phyloP scores from a whole-genome alignment of 2,113 vertebrate genomes.

The Hyaena hyaena region DNA sequence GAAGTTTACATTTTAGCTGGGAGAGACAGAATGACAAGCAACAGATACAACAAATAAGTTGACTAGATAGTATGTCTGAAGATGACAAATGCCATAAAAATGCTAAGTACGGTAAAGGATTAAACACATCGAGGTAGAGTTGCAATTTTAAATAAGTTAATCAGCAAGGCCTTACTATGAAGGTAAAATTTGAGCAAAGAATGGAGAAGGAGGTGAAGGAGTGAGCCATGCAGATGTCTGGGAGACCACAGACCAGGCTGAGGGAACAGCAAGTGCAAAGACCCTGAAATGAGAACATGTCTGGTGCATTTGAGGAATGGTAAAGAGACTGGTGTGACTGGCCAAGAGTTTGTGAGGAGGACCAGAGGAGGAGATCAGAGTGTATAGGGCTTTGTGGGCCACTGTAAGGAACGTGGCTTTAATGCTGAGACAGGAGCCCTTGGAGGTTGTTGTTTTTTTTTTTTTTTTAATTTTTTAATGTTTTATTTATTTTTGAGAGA shows the following conservation, averaged over 20 bases:
- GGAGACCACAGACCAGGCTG: not conserved
- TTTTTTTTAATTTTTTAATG: no score
- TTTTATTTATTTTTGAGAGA: no score
- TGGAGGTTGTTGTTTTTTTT: no score
- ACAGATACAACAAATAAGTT: not conserved
- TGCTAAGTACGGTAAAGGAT: not conserved
- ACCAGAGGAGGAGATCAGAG: not conserved
- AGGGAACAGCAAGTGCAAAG: not conserved
- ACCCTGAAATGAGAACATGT: not conserved
- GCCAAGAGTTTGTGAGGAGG: not conserved
- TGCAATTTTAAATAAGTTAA: not conserved
- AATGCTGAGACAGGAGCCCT: not conserved
- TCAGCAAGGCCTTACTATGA: not conserved
- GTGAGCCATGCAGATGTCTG: not conserved
- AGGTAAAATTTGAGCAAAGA: not conserved
- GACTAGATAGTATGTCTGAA: not conserved
- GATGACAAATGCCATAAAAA: not conserved
- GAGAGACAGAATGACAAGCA: not conserved
- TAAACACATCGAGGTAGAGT: not conserved
- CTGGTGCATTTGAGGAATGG: not conserved
- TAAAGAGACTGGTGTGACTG: not conserved
- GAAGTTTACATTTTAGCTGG: constrained; percentile 8
- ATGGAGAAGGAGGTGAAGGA: not conserved
- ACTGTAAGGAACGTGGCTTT: not conserved
- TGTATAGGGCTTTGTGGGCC: not conserved